Conservation (phyloP, 2,797 vertebrate genomes). For the Coracias cyanogaster region DNA sequence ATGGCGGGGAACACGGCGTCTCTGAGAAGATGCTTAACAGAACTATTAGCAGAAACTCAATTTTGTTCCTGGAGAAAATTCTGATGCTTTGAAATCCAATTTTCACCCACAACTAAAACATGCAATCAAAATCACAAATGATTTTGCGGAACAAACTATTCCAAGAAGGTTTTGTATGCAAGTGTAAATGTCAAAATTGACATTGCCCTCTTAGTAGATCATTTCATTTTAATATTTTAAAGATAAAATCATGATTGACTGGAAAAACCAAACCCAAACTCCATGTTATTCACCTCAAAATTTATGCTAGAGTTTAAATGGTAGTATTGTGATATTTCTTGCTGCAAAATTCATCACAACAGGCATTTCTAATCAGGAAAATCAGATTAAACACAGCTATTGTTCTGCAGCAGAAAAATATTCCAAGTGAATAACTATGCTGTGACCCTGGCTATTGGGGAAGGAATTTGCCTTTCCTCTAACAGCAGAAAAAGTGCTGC, state of each 20-base stretch:
- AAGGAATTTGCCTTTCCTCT: background rate
- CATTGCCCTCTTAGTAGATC: background rate
- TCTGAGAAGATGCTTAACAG: background rate
- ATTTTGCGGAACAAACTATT: background rate
- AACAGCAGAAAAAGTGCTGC: background rate
- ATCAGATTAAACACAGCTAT: background rate
- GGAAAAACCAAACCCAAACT: background rate
- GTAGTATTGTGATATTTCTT: background rate
- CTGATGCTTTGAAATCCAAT: background rate
- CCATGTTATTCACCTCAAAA: background rate
- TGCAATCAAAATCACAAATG: background rate
- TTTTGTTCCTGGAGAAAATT: background rate
- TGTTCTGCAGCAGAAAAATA: background rate
- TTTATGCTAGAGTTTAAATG: background rate
- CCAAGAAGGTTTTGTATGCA: background rate
- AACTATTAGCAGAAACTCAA: background rate
- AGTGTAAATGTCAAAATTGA: background rate
- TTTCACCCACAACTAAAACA: background rate
- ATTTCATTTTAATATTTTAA: background rate
- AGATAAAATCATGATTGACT: background rate
- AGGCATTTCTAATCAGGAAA: background rate
- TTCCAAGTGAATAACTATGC: background rate
- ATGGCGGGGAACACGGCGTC: rapidly evolving
- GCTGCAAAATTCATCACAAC: background rate
- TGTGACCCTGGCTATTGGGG: background rate